Evolutionary conservation across 2,113 vertebrate genomes (phyloP), one percentile per base, ranked within the genome.

Genomic region (Gnathonemus echidnorhynchus): DNA sequence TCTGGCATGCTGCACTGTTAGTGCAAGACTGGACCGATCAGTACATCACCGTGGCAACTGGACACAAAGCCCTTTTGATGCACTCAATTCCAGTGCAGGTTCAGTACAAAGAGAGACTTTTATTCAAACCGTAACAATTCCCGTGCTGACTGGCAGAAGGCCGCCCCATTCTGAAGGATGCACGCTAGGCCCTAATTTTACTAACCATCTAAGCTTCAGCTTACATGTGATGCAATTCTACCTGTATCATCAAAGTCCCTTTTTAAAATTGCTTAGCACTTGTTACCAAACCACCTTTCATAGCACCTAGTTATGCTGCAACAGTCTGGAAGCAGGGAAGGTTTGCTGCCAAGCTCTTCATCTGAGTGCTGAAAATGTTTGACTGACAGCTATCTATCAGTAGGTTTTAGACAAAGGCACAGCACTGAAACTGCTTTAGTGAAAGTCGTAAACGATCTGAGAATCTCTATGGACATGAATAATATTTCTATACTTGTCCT

Each of bases 21-120:
- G 31, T 53, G 91, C 91, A 92, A 92, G 90, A 92, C 88, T 88
- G 56, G 2, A 46, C 90, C 77, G 9, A 27, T 48, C 90, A 89
- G 90, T 91, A 92, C 45, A 89, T 88, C 92, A 93, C 94, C 93
- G 92, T 93, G 89, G 94, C 92, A 90, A 94, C 92, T 27, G 24
- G 0, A 84, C 77, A 95, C 95, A 95, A 95, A 93, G 92, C 90
- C 90, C 91, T 89, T 94, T 94, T 95, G 94, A 95, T 91, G 48
- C 56, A 87, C 80, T 46, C 6, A 0, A 35, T 85, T 89, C 27
- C 77, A 21, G 39, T 84, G 49, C 77, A 45, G 89, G 21, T 31
- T 45, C 48, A 49, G 42, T 56, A 66, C 56, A 31, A 45, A 27
- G 88, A 58, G 62, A 45, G 45, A 88, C 39, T 49, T 46, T 80